Base-by-base conservation (phyloP, 2,797 vertebrate species). In the Brachyalestes nurse region DNA sequence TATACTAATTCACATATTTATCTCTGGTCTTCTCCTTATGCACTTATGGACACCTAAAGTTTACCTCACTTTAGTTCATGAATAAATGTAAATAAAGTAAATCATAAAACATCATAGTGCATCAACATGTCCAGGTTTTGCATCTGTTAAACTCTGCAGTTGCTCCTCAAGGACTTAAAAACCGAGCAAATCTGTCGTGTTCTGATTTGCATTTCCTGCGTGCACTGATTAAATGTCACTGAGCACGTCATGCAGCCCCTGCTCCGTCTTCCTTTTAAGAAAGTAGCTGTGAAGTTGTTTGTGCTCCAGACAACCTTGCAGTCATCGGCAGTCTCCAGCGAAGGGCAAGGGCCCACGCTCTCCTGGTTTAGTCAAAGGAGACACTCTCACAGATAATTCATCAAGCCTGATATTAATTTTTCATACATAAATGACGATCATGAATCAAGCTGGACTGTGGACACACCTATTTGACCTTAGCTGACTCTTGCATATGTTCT, bases 341-440 rank as follows among this genome's bases (percentile, higher is more conserved):
- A 89, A 91, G 89, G 89, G 83, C 84, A 70, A 83, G 69, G 9
- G 70, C 61, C 81, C 83, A 87, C 77, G 79, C 84, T 85, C 88
- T 84, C 84, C 83, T 87, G 85, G 86, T 92, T 92, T 91, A 91
- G 90, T 93, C 88, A 90, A 89, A 91, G 79, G 75, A 84, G 85
- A 71, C 76, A 75, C 78, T 75, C 72, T 2, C 14, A 83, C 62
- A 83, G 87, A 90, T 92, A 90, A 94, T 93, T 94, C 86, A 93
- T 94, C 90, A 88, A 87, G 83, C 78, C 23, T 73, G 82, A 82
- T 86, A 89, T 90, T 91, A 67, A 92, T 93, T 92, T 90, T 89
- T 91, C 86, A 91, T 89, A 86, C 86, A 87, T 87, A 93, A 93
- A 94, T 93, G 89, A 91, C 83, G 78, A 88, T 86, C 89, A 92